A percentile compares a stretch with the other conserved stretches of the same genome.
Evolutionary conservation across 2,113 vertebrate genomes (phyloP).

Genomic region (Cygnus buccinator): DNA sequence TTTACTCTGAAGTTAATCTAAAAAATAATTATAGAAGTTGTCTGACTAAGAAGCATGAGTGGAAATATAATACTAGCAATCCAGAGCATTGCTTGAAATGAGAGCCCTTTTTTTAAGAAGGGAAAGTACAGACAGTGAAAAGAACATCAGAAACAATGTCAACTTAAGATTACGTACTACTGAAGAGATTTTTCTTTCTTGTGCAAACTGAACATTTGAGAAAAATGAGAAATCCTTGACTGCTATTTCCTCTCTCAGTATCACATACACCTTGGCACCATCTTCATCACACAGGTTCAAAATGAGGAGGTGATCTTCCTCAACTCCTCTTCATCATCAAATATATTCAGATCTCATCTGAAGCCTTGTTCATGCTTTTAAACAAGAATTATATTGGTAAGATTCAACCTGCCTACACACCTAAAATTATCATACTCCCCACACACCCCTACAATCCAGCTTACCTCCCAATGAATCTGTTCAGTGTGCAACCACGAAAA

Average conservation of each 20-base stretch:
- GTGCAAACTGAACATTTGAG: neutral
- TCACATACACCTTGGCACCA: neutral
- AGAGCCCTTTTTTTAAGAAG: neutral
- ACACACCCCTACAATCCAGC: neutral
- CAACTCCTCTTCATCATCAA: neutral
- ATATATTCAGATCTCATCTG: neutral
- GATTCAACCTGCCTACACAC: neutral
- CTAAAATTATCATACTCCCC: neutral
- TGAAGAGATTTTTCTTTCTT: neutral
- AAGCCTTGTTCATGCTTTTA: neutral
- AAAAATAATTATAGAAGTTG: slow-evolving; percentile 12
- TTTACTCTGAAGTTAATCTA: neutral
- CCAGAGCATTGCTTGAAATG: neutral
- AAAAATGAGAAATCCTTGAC: neutral
- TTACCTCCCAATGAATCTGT: neutral
- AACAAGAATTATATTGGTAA: neutral
- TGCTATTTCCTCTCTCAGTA: neutral
- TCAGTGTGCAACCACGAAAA: neutral
- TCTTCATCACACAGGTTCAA: neutral
- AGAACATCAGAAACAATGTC: neutral
- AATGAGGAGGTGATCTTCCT: neutral
- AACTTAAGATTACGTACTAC: neutral
- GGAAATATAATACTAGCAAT: neutral
- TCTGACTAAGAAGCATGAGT: slow-evolving; percentile 9
- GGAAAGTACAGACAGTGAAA: neutral